Evolutionary conservation across 23 tunicate genomes (phyloP), one percentile per base, ranked within the genome.

Genomic region (Pegea sp.): DNA sequence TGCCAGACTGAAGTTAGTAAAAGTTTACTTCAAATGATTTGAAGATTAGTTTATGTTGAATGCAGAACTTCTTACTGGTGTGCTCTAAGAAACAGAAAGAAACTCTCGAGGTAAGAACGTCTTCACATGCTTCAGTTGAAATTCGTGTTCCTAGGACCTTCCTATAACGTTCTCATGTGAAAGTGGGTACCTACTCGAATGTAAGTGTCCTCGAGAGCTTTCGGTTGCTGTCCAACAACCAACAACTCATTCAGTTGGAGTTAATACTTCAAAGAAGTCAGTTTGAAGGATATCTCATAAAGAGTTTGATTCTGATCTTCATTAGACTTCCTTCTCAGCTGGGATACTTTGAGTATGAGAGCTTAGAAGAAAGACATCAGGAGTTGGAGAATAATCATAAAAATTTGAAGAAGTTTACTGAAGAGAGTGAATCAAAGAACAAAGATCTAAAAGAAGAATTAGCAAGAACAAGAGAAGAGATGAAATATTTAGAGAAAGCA

Each of bases 1-100:
- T 8, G 44, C 19, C 93, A 79, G 57, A 79, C 93, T 2, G 64
- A 79, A 18, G 93, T 77, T n/a, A n/a, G n/a, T n/a, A n/a, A n/a
- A n/a, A n/a, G n/a, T n/a, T n/a, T n/a, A n/a, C n/a, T n/a, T n/a
- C n/a, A n/a, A n/a, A n/a, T n/a, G n/a, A n/a, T n/a, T n/a, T n/a
- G n/a, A n/a, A n/a, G n/a, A n/a, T n/a, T n/a, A n/a, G n/a, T n/a
- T n/a, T n/a, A n/a, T n/a, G n/a, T n/a, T n/a, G n/a, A n/a, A n/a
- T n/a, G n/a, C n/a, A n/a, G n/a, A n/a, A n/a, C n/a, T n/a, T n/a
- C n/a, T n/a, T n/a, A n/a, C n/a, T n/a, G n/a, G n/a, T n/a, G n/a
- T n/a, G n/a, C n/a, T n/a, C n/a, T n/a, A n/a, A n/a, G n/a, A n/a
- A n/a, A n/a, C n/a, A n/a, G n/a, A n/a, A n/a, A n/a, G n/a, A n/a